Conservation (phyloP, 2,113 vertebrate species). For the Pterocles orientalis region DNA sequence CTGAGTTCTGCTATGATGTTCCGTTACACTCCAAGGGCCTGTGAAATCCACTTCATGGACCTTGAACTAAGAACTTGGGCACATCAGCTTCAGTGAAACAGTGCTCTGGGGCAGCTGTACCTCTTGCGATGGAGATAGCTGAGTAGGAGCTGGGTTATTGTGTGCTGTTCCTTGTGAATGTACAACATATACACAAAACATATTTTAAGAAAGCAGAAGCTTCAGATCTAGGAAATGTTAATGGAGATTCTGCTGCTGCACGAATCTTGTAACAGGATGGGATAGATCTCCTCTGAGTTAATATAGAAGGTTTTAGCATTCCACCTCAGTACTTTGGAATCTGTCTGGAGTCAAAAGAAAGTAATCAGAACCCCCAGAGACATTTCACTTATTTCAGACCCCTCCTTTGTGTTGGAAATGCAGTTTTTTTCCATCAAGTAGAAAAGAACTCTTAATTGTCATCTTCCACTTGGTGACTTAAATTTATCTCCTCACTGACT, state of each 20-base stretch:
- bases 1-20: neutral
- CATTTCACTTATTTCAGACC: neutral
- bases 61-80: neutral
- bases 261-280: neutral
- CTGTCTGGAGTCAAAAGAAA: neutral
- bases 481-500: neutral
- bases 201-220: neutral
- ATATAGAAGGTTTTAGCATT: neutral
- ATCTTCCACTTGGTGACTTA: neutral
- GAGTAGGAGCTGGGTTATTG: neutral
- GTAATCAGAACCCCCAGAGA: neutral
- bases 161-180: neutral
- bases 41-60: neutral
- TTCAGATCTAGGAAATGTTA: neutral
- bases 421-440: neutral
- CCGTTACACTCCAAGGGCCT: neutral
- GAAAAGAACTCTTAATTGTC: neutral
- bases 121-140: neutral
- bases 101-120: neutral
- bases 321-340: neutral
- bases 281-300: neutral
- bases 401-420: neutral
- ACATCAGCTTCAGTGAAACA: neutral
- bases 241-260: neutral
- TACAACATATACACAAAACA: neutral